These are phyloP conservation scores for Tadarida brasiliensis DNA, from an alignment of 2,797 vertebrate genomes.

Conservation along the genomic window DNA sequence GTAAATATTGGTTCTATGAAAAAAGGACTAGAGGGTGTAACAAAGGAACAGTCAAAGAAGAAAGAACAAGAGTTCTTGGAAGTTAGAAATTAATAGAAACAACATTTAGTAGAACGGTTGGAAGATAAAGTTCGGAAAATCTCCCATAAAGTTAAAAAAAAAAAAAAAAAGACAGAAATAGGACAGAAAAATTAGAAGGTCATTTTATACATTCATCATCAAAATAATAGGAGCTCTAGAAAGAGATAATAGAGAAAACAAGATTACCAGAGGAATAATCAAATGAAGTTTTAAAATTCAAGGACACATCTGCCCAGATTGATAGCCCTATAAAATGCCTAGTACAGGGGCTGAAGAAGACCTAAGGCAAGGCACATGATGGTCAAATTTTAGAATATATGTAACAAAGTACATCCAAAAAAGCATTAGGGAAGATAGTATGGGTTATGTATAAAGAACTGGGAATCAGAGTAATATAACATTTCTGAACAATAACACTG, in stretches of 20 bases:
- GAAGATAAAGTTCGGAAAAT: not conserved
- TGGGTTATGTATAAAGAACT: not conserved
- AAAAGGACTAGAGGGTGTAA: not conserved
- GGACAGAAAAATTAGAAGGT: not conserved
- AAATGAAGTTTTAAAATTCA: not conserved
- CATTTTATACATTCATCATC: not conserved
- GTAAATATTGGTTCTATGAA: not conserved
- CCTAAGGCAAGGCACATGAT: not conserved
- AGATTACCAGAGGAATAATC: not conserved
- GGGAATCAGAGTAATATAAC: not conserved
- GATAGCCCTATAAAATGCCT: not conserved
- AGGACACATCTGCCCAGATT: not conserved
- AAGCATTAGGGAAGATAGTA: not conserved
- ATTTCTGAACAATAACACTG: not conserved
- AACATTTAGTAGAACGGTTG: not conserved
- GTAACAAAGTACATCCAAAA: not conserved
- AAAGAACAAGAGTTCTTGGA: not conserved
- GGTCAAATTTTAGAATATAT: not conserved
- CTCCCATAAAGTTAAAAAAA: not conserved
- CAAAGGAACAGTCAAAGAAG: not conserved
- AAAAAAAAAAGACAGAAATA: not conserved
- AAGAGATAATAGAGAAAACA: not conserved
- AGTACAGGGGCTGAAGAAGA: not conserved
- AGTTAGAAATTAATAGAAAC: not conserved
- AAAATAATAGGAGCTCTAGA: not conserved